Base-by-base conservation (phyloP, 2,113 vertebrate genomes). In the Stercorarius parasiticus region DNA sequence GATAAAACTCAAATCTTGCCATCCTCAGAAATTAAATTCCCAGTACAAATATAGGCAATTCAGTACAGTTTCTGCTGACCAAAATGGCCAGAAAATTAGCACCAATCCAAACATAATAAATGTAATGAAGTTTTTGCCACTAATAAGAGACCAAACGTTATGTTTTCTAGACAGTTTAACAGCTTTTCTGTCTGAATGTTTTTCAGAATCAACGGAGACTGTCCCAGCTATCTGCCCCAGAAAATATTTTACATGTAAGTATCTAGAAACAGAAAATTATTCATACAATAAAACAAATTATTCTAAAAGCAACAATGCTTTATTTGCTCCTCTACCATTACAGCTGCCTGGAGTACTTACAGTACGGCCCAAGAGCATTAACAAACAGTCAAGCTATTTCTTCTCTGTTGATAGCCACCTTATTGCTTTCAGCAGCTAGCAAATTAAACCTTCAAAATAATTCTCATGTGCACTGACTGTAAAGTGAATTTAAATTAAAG, bases 401-500 rank as follows among this genome's bases (percentile, higher is more conserved):
- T 97, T 91, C 77, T 96, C 85, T 50, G 82, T 74, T 95, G 96
- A 97, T 97, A 98, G 94, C 67, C 50, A 96, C 88, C 91, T 93
- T 96, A 94, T 96, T 97, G 96, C 92, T 95, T 97, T 98, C 96
- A 96, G 96, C 93, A 98, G 92, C 97, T 93, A 98, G 95, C 96
- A 97, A 98, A 98, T 97, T 97, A 97, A 98, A 97, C 91, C 93
- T 97, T 97, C 95, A 85, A 96, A 97, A 98, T 97, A 98, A 98
- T 97, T 97, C 97, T 98, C 97, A 92, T 97, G 96, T 97, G 97
- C 91, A 94, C 85, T 69, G 96, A 97, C 96, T 98, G 89, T 97
- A 97, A 98, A 98, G 94, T 91, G 95, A 96, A 97, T 97, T 97
- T 96, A 98, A 98, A 98, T 98, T 97, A 97, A 98, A 98, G 92